Evolutionary conservation across 2,113 vertebrate genomes (phyloP), one percentile per base, ranked within the genome.

Genomic region (Apeltes quadracus): DNA sequence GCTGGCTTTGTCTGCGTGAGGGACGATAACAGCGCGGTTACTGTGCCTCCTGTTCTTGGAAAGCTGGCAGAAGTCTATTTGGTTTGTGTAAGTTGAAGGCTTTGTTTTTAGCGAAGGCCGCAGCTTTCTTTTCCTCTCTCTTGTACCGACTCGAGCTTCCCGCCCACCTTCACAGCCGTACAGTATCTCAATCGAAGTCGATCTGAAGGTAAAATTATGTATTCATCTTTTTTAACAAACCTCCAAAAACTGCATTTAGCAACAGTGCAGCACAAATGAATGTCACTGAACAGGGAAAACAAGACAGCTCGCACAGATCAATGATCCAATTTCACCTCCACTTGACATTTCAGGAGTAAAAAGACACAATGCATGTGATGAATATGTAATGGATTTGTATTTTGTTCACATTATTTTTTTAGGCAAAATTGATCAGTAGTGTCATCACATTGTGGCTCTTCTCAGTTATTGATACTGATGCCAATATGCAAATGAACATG

Each of bases 31-130:
- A 61, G 23, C 41, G 53, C 44, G 29, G 51, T 11, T 54, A 61
- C 41, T 58, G 58, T 22, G 22, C 6, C 36, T 70, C 25, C 32
- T 73, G 61, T 86, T 79, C 68, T 69, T 79, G 74, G 38, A 68
- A 74, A 71, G 55, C 43, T 53, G 29, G 32, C 39, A 50, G 23
- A 7, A 74, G 43, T 85, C 51, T 39, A 62, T 77, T 79, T 70
- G 18, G 15, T 76, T 58, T n/a, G 9, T 72, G 61, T 74, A 68
- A 78, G 71, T 67, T 80, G 67, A 80, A 57, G 48, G 72, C 77
- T 87, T 77, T 73, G 55, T 55, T 79, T 79, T 70, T 46, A 34
- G 39, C 29, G 41, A 1, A 25, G 12, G 43, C 39, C 76, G 41
- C 54, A 75, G 67, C 13, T 57, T 58, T 57, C 46, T 23, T 48